Evolutionary conservation across 2,888 invertebrate genomes (phyloP).

Genomic region (Drosophila prostipennis): DNA sequence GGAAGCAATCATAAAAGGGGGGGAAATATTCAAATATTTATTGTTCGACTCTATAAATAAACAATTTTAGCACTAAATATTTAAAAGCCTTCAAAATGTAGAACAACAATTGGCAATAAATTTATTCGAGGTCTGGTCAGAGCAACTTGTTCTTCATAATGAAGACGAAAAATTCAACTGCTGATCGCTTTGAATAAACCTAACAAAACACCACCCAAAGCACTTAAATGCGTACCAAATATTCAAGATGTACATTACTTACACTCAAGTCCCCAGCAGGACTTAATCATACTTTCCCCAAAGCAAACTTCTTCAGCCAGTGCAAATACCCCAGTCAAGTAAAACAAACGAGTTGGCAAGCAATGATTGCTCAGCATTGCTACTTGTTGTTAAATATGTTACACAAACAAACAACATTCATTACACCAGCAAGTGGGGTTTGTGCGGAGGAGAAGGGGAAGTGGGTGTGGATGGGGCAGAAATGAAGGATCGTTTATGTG

Average conservation of each 20-base stretch:
- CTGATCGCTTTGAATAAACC: neutral
- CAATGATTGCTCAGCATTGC: conserved; percentile 59
- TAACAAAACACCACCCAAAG: neutral
- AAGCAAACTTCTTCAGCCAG: conserved; percentile 13
- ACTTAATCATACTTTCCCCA: conserved; percentile 35
- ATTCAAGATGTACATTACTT: conserved; percentile 14
- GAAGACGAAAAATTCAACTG: too few relatives aligned
- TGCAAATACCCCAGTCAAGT: conserved; percentile 30
- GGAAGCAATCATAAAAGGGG: conserved; percentile 7
- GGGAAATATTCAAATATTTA: neutral
- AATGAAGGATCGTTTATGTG: conserved; percentile 7
- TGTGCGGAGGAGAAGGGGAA: neutral
- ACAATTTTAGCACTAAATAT: neutral
- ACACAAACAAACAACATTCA: conserved; percentile 59
- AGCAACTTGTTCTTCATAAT: too few relatives aligned
- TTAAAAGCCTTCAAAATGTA: too few relatives aligned
- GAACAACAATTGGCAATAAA: too few relatives aligned
- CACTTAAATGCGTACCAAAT: conserved; percentile 15
- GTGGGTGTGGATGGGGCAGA: too few relatives aligned
- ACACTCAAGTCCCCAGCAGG: conserved; percentile 18
- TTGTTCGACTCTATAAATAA: neutral
- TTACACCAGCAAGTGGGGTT: conserved; percentile 25
- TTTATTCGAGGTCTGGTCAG: too few relatives aligned
- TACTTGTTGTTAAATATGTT: conserved; percentile 61
- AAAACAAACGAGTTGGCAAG: conserved; percentile 41